These are phyloP conservation scores for Drosophila percnosoma DNA, from an alignment of 2,888 invertebrate genomes.

Conservation along the genomic window DNA sequence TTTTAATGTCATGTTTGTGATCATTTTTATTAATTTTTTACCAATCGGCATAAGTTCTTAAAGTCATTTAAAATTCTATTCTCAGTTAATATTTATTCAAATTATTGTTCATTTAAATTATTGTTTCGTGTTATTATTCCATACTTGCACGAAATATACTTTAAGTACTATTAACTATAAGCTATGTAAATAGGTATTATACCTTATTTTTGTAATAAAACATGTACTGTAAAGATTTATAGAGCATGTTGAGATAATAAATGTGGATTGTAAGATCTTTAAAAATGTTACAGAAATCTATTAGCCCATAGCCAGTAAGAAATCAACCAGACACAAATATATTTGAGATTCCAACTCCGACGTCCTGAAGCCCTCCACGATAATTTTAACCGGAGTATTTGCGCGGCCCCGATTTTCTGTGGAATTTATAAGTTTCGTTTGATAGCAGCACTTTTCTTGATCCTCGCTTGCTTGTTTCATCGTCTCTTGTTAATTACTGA, in stretches of 20 bases:
- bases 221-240: neutral
- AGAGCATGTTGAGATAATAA: neutral
- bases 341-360: neutral
- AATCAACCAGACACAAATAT: neutral
- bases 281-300: neutral
- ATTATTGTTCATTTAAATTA: conserved; percentile 61
- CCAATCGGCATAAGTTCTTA: conserved; percentile 6
- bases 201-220: neutral
- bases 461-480: neutral
- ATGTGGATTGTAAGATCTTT: neutral
- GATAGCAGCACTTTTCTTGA: neutral
- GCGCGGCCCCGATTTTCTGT: neutral
- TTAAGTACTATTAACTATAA: conserved; percentile 68
- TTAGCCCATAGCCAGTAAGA: neutral
- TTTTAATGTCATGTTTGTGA: conserved; percentile 41
- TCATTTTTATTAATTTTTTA: conserved; percentile 15
- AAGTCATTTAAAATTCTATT: conserved; percentile 12
- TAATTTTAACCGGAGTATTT: neutral
- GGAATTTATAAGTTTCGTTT: neutral
- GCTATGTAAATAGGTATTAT: neutral
- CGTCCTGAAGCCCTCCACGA: neutral
- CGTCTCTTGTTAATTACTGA: neutral
- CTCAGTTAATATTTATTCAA: conserved; percentile 45
- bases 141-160: conserved; percentile 67
- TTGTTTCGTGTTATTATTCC: conserved; percentile 58